Conservation (phyloP, 2,113 vertebrate genomes). For the Scalopus aquaticus region DNA sequence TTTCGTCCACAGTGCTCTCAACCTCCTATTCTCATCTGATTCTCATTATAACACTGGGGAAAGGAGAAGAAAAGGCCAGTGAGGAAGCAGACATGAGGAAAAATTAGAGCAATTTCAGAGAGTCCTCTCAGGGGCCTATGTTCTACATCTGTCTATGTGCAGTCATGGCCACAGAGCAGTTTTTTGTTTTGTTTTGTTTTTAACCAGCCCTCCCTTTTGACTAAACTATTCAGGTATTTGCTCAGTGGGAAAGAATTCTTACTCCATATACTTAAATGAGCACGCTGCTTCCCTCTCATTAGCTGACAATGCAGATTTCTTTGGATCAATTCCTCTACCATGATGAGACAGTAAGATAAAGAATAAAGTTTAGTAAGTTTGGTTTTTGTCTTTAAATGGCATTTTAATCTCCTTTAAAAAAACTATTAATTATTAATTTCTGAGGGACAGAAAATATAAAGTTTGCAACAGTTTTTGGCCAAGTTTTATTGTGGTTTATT, state of each 20-base stretch:
- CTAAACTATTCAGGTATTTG: neutral
- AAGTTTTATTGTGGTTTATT: neutral
- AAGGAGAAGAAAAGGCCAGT: accelerated
- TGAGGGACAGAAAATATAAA: neutral
- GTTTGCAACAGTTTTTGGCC: neutral
- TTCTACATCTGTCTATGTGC: neutral
- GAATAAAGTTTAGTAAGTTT: neutral
- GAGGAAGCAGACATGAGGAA: neutral
- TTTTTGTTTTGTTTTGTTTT: neutral
- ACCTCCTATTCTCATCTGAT: neutral
- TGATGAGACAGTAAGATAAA: neutral
- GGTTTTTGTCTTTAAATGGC: neutral
- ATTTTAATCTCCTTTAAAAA: conserved; percentile 3
- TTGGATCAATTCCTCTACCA: neutral
- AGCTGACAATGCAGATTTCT: neutral
- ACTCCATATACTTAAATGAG: neutral
- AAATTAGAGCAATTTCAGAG: neutral
- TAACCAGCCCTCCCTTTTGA: neutral
- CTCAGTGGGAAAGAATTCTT: neutral
- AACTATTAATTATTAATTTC: neutral
- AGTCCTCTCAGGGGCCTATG: neutral
- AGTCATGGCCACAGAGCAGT: neutral
- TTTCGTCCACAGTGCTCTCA: neutral
- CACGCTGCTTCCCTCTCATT: neutral
- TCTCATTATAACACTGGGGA: neutral